These are phyloP conservation scores for Percopsis omiscomaycus DNA, from an alignment of 2,797 vertebrate genomes.

Conservation along the genomic window DNA sequence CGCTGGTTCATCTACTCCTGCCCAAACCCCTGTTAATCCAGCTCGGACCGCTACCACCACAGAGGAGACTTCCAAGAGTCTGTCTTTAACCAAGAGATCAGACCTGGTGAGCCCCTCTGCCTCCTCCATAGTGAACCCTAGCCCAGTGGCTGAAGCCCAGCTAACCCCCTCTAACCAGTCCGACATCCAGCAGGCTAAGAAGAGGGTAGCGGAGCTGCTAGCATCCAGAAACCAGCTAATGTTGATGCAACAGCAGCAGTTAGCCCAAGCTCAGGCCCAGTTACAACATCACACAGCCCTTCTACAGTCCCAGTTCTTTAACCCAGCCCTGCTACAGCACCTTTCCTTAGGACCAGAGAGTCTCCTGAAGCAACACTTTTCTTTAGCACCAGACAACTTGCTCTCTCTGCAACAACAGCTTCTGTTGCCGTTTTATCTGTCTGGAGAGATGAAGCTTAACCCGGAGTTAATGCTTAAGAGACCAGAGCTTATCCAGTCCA, in stretches of 20 bases:
- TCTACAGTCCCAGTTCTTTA: constrained; percentile 93
- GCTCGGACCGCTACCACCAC: constrained; percentile 37
- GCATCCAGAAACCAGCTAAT: constrained; percentile 86
- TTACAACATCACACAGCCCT: constrained; percentile 94
- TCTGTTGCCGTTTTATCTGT: constrained; percentile 94
- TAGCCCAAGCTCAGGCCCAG: constrained; percentile 85
- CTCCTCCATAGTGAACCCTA: constrained; percentile 38
- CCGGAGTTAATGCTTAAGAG: constrained; percentile 85
- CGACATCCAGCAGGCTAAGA: constrained; percentile 86
- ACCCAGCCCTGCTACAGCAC: constrained; percentile 88
- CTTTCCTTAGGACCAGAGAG: constrained; percentile 90
- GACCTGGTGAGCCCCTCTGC: constrained; percentile 45
- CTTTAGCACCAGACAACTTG: constrained; percentile 88
- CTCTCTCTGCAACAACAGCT: constrained; percentile 94
- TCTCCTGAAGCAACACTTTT: constrained; percentile 87
- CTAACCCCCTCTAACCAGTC: constrained; percentile 66
- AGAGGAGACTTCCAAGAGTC: constrained; percentile 60
- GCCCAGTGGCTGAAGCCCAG: constrained; percentile 49
- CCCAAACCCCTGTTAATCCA: constrained; percentile 61
- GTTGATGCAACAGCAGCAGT: constrained; percentile 83
- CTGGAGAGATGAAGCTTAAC: constrained; percentile 93
- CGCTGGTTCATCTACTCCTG: constrained; percentile 70
- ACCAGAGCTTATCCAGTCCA: constrained; percentile 78
- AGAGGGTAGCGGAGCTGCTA: constrained; percentile 89
- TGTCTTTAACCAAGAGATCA: constrained; percentile 46